Conservation (phyloP, 2,797 vertebrate genomes). For the Scolopax rusticola region DNA sequence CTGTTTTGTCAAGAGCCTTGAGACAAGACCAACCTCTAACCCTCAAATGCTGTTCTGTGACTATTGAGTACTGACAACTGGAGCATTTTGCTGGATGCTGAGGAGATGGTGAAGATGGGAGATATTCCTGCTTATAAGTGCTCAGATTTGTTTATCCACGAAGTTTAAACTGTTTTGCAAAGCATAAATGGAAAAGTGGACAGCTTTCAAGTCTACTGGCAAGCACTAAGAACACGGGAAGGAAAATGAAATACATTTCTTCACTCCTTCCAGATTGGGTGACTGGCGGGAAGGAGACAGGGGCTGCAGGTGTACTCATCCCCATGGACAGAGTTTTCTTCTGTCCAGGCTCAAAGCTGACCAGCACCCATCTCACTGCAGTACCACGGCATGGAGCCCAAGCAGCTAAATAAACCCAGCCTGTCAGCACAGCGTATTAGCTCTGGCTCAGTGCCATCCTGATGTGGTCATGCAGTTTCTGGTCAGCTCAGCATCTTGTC, state of each 20-base stretch:
- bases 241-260: background rate
- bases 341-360: background rate
- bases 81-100: background rate
- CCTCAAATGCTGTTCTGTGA: background rate
- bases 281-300: background rate
- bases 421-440: background rate
- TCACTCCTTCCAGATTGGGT: background rate
- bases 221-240: background rate
- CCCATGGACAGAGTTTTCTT: background rate
- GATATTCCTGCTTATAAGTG: background rate
- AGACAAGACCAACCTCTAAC: background rate
- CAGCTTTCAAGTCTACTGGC: background rate
- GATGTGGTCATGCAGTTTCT: conserved; percentile 17
- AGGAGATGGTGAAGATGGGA: background rate
- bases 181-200: background rate
- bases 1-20: background rate
- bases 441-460: background rate
- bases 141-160: background rate
- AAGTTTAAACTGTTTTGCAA: background rate
- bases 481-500: conserved; percentile 13
- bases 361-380: background rate
- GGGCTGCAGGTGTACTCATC: background rate
- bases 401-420: background rate
- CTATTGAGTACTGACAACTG: background rate
- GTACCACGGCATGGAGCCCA: background rate